phyloP scores from a whole-genome alignment of 2,113 vertebrate species.

The Nyctereutes procyonoides region DNA sequence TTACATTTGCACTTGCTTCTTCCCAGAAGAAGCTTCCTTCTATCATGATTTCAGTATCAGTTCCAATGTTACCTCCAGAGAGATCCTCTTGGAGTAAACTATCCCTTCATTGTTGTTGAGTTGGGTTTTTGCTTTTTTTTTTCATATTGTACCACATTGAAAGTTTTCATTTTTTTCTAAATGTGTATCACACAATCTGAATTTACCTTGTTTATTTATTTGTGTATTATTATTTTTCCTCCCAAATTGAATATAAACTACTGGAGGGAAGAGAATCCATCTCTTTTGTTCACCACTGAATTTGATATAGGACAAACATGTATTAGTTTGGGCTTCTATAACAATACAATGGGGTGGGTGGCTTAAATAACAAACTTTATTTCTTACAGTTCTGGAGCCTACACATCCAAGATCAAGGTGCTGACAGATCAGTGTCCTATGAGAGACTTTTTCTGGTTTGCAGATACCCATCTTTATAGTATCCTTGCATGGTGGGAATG shows the following conservation, averaged over 20 bases:
- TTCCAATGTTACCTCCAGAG: neutral
- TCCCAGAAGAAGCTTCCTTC: neutral
- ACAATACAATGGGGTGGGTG: neutral
- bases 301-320: neutral
- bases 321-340: neutral
- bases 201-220: neutral
- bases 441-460: neutral
- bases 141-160: neutral
- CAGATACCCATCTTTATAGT: neutral
- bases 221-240: neutral
- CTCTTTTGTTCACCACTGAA: neutral
- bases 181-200: neutral
- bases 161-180: neutral
- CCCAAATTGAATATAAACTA: neutral
- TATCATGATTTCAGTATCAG: neutral
- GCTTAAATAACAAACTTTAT: neutral
- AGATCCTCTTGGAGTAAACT: neutral
- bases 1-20: neutral
- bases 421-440: neutral
- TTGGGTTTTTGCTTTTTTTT: neutral
- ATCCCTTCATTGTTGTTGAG: neutral
- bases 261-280: rapidly evolving
- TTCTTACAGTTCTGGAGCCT: neutral
- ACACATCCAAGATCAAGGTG: neutral
- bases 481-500: neutral